Evolutionary conservation across 2,113 vertebrate genomes (phyloP), one percentile per base, ranked within the genome.

Genomic region (Noturus placidus): DNA sequence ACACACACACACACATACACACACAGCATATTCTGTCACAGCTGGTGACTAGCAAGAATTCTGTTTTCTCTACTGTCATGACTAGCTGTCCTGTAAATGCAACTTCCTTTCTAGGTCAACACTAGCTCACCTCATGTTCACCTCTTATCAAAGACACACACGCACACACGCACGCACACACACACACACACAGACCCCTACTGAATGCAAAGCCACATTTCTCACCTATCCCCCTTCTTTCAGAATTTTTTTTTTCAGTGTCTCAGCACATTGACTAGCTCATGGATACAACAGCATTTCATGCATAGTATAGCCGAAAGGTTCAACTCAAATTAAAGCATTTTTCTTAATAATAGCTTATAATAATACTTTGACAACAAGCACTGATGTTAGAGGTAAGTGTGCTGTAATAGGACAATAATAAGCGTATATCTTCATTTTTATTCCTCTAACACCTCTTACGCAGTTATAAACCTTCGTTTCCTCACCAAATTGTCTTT

Each of bases 21-120:
- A 52, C 22, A 52, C 25, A n/a, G 70, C 72, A 83, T 69, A 86
- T 77, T 61, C 46, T 35, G 69, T 79, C 69, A 83, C 78, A 87
- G 83, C 89, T 85, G 80, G 15, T 80, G 17, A 8, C 8, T 35
- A 33, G 52, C 11, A 59, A 87, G 65, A 86, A 70, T 78, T 69
- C 82, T 70, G 77, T 86, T 88, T 67, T 87, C 82, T 72, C 69
- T 35, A 63, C 85, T 86, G 87, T 87, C 89, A 87, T 59, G 80
- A n/a, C 84, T 90, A 84, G 87, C 86, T 90, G 77, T 85, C 87
- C 88, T 82, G 42, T 63, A 88, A 19, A 65, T 78, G 82, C 85
- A 87, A 86, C 81, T 88, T 89, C 57, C 72, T 86, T 90, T 89
- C 87, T 88, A 85, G 89, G 88, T 91, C 89, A 90, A 76, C 70